phyloP scores from a whole-genome alignment of 2,113 vertebrate genomes.

The Macaca fascicularis region T2T-MFA8v1.1 NC_088395.1:121936501-121937000 shows the following conservation, averaged over 20 bases:
- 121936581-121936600: not conserved
- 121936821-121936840: not conserved
- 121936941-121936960: not conserved
- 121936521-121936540: not conserved
- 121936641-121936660: slow-evolving; percentile 12
- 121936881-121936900: slow-evolving; percentile 29
- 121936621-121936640: not conserved
- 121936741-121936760: not conserved
- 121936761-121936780: slow-evolving; percentile 10
- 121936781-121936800: not conserved
- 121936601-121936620: not conserved
- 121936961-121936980: not conserved
- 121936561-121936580: not conserved
- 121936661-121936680: slow-evolving; percentile 35
- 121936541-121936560: not conserved
- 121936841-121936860: not conserved
- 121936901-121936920: slow-evolving; percentile 19
- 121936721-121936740: not conserved
- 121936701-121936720: not conserved
- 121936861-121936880: not conserved
- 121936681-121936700: slow-evolving; percentile 24
- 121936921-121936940: slow-evolving; percentile 45
- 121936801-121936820: slow-evolving; percentile 17
- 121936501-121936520: not conserved
- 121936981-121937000: slow-evolving; percentile 3